Evolutionary conservation across 2,888 invertebrate genomes (phyloP), one percentile per base, ranked within the genome.

Genomic region (Drosophila acutilabella): DNA sequence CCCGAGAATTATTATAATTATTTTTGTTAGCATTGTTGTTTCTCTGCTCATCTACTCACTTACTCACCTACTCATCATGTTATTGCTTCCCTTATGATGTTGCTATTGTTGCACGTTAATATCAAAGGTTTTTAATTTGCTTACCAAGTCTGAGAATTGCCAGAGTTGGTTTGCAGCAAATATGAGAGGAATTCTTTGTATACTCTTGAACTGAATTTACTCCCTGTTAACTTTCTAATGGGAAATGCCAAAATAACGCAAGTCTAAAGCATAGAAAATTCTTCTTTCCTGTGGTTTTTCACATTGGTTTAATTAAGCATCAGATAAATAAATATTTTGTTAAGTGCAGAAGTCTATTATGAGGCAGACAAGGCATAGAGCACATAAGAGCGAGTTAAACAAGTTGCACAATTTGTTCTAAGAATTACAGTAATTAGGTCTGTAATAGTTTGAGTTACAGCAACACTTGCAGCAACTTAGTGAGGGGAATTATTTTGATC

Each of bases 1-100:
- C 20, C 36, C 45, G 23, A 14, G 67, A 73, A 57, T 54, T 68
- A 64, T 64, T 42, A 64, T 68, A 54, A 74, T 73, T 73, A 78
- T 64, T 58, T 57, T 66, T 59, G 36, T 45, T 44, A 44, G 57
- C 62, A 53, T 60, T 59, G 23, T 42, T 41, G 23, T 14, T 53
- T 23, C 10, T 40, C 18, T 20, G 8, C 26, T 26, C 8, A 1
- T 8, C 7, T 33, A n/a, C n/a, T n/a, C n/a, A n/a, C n/a, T n/a
- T n/a, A n/a, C n/a, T n/a, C n/a, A n/a, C n/a, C 1, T 18, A 18
- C 20, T 20, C 20, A 10, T 14, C 2, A n/a, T 14, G 20, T 41
- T 42, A 13, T 30, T 26, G 36, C 26, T 18, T 30, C 30, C 8
- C 23, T 18, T 8, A 11, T 11, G 53, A 16, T 53, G 42, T 1